Conservation (phyloP, 2,797 vertebrate genomes). For the Mormyrus hasselquistii region DNA sequence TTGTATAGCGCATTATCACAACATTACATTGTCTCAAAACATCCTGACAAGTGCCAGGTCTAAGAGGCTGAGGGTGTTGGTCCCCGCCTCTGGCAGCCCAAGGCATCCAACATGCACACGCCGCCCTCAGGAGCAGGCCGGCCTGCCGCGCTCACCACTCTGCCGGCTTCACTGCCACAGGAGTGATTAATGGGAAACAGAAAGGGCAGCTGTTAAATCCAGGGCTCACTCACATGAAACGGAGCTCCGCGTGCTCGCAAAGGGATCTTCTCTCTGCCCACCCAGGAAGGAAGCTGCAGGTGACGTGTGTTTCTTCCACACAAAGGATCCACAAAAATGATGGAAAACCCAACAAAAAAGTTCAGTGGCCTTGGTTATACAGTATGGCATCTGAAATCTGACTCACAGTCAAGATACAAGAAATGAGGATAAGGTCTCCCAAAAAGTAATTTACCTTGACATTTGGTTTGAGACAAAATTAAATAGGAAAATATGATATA, state of each 20-base stretch:
- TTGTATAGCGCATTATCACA: neutral
- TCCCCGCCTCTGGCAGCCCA: neutral
- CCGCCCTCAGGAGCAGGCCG: neutral
- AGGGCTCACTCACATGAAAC: neutral
- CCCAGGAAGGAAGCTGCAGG: neutral
- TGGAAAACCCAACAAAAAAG: neutral
- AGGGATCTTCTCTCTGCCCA: neutral
- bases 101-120: neutral
- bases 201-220: constrained; percentile 7
- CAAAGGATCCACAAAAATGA: neutral
- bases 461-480: neutral
- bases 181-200: constrained; percentile 7
- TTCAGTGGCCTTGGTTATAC: neutral
- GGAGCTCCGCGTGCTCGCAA: neutral
- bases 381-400: neutral
- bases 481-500: neutral
- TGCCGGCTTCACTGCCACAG: neutral
- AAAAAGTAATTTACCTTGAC: neutral
- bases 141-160: neutral
- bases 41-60: neutral
- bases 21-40: neutral
- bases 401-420: neutral
- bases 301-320: neutral
- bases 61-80: neutral
- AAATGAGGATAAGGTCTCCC: neutral